A percentile compares a stretch with the other conserved stretches of the same genome.
phyloP scores from a whole-genome alignment of 2,888 invertebrate genomes.

The Noctua janthina region DNA sequence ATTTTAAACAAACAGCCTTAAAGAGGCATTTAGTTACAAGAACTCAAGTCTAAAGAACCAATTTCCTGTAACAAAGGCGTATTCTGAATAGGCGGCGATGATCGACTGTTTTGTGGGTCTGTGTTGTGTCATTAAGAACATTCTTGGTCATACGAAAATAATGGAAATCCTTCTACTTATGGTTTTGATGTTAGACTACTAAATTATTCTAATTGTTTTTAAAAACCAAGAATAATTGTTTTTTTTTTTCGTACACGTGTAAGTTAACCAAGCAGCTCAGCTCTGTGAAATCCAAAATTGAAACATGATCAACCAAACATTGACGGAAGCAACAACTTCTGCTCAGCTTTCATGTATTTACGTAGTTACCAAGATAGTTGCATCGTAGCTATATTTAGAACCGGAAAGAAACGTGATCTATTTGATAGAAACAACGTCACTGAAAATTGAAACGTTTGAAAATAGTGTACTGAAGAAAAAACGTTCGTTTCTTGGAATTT shows the following conservation, averaged over 20 bases:
- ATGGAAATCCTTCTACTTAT: neutral
- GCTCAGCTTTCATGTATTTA: conserved; percentile 7
- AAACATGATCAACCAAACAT: conserved; percentile 1
- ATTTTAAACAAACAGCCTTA: neutral
- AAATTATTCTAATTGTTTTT: neutral
- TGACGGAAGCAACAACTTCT: conserved; percentile 12
- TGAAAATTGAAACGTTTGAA: neutral
- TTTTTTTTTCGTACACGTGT: no score
- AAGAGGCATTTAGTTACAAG: neutral
- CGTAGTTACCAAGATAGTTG: conserved; percentile 24
- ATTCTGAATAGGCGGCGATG: conserved; percentile 4
- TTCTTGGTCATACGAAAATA: neutral
- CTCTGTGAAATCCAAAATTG: neutral
- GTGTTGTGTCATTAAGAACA: neutral
- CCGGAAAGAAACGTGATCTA: conserved; percentile 23
- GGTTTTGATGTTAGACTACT: neutral
- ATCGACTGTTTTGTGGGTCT: conserved; percentile 3
- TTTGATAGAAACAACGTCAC: neutral
- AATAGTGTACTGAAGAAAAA: neutral
- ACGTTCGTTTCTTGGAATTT: neutral
- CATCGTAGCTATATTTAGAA: conserved; percentile 44
- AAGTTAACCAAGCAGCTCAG: neutral
- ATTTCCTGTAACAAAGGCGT: conserved; percentile 2
- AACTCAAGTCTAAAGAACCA: neutral
- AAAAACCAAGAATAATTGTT: neutral